phyloP scores from a whole-genome alignment of 2,113 vertebrate genomes.

The Telmatochromis brichardi region DNA sequence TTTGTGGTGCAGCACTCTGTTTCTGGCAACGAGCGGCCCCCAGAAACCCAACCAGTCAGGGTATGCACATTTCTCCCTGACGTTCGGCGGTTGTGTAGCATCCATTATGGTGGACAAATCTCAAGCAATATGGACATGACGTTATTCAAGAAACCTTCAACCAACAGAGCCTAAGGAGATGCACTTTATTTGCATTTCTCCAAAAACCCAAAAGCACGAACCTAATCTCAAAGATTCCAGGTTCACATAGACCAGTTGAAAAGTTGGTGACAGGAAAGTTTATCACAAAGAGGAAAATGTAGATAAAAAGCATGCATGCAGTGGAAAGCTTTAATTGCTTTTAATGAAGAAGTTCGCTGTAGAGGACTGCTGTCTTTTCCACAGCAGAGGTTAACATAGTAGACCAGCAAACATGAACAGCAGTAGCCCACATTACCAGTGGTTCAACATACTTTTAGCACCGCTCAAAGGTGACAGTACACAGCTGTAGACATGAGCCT shows the following conservation, averaged over 20 bases:
- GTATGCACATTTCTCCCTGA: not conserved
- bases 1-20: not conserved
- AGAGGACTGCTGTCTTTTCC: not conserved
- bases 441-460: not conserved
- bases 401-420: not conserved
- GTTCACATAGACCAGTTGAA: not conserved
- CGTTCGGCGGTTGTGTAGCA: accelerated
- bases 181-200: not conserved
- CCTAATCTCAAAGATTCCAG: not conserved
- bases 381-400: not conserved
- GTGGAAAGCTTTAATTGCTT: not conserved
- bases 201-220: not conserved
- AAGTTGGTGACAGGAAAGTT: not conserved
- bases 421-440: not conserved
- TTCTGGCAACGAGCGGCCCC: not conserved
- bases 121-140: not conserved
- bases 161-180: not conserved
- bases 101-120: not conserved
- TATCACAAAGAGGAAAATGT: not conserved
- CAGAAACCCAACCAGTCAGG: not conserved
- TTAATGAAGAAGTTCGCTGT: not conserved
- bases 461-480: not conserved
- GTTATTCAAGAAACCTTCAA: not conserved
- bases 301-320: not conserved
- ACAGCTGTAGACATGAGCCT: not conserved